A percentile compares a stretch with the other conserved stretches of the same genome.
These are phyloP conservation scores for Chrysaora quinquecirrha DNA, from an alignment of 30 jellyfish, hydroid and myxozoan genomes.

Conservation along the genomic window DNA sequence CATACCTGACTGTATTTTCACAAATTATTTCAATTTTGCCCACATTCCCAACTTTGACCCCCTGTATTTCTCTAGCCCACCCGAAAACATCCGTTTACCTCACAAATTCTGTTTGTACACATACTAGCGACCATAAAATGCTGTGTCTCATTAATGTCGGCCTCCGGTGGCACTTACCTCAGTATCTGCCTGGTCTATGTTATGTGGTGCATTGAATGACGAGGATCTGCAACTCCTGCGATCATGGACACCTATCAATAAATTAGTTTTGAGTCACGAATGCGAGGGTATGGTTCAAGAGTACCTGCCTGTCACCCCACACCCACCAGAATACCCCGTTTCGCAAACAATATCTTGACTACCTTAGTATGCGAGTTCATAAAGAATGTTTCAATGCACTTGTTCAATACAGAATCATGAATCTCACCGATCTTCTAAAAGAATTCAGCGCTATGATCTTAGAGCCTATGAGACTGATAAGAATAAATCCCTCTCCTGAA, in stretches of 20 bases:
- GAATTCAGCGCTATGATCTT: not conserved
- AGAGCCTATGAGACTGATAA: not conserved
- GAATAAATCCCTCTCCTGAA: not conserved
- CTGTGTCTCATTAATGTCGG: too few species aligned
- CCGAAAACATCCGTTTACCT: too few species aligned
- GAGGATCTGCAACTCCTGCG: not conserved
- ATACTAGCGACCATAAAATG: too few species aligned
- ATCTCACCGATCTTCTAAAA: not conserved
- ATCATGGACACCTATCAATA: conserved; percentile 4
- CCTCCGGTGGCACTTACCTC: too few species aligned
- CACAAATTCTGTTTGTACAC: too few species aligned
- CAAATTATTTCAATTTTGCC: too few species aligned
- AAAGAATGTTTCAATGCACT: conserved; percentile 6
- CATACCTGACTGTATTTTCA: too few species aligned
- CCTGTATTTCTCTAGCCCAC: too few species aligned
- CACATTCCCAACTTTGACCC: too few species aligned
- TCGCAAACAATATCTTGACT: conserved; percentile 10
- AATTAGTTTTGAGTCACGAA: not conserved
- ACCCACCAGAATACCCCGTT: conserved; percentile 18
- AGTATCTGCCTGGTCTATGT: not conserved
- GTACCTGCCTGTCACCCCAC: conserved; percentile 13
- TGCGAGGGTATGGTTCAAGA: conserved; percentile 3
- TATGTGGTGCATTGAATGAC: not conserved
- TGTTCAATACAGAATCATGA: conserved; percentile 3
- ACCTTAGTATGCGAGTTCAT: conserved; percentile 2